Evolutionary conservation across 2,888 invertebrate species (phyloP).

Genomic region (Epirrita christyi): DNA sequence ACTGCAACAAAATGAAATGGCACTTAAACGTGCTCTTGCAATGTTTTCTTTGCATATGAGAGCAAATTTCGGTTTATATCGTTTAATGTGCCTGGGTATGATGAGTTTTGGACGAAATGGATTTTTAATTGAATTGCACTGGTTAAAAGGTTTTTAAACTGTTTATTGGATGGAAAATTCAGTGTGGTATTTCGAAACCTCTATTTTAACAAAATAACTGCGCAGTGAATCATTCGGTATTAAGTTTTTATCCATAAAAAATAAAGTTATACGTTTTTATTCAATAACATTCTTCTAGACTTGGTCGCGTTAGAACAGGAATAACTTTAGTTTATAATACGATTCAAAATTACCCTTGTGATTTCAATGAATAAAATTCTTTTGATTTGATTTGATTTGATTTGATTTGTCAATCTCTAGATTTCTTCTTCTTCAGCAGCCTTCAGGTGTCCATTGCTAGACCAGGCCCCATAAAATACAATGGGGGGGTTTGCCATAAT

Average conservation of each 20-base stretch:
- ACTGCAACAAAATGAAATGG: constrained; percentile 43
- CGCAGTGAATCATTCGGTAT: constrained; percentile 13
- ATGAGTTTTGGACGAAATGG: constrained; percentile 28
- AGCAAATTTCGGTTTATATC: constrained; percentile 20
- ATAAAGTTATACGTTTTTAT: no score
- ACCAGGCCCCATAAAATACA: no score
- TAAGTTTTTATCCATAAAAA: constrained; percentile 4
- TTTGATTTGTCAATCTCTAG: no score
- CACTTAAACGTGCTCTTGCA: constrained; percentile 37
- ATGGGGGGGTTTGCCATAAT: no score
- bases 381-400: no score
- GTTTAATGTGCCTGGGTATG: constrained; percentile 21
- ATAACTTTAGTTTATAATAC: no score
- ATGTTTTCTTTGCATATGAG: constrained; percentile 30
- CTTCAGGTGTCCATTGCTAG: no score
- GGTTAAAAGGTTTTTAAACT: constrained; percentile 28
- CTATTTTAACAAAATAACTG: constrained; percentile 18
- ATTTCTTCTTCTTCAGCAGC: no score
- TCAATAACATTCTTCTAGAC: no score
- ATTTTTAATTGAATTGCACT: constrained; percentile 29
- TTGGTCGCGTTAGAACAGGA: no score
- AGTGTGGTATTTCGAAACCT: constrained; percentile 16
- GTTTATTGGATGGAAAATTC: constrained; percentile 26
- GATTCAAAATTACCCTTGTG: no score
- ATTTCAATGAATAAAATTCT: no score